Conservation (phyloP, 2,888 invertebrate species). For the Chelonus formosanus region DNA sequence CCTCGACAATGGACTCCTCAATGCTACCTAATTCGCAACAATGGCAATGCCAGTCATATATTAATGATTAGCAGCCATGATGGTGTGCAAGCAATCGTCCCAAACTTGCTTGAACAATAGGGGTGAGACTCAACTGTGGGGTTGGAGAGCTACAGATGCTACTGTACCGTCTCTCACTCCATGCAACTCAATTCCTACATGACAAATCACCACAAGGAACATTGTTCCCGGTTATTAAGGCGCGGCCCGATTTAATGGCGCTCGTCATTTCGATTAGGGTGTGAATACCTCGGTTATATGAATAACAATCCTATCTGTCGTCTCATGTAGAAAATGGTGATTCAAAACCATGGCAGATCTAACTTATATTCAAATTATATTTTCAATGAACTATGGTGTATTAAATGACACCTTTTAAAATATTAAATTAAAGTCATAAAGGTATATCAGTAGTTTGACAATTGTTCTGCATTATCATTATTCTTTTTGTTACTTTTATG, state of each 20-base stretch:
- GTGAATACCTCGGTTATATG: slow-evolving; percentile 51
- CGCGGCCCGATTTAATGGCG: slow-evolving; percentile 56
- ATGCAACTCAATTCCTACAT: slow-evolving; percentile 57
- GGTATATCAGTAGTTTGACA: no score
- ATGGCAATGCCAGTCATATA: slow-evolving; percentile 55
- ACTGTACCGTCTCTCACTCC: slow-evolving; percentile 31
- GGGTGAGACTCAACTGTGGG: slow-evolving; percentile 21
- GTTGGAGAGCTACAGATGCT: slow-evolving; percentile 27
- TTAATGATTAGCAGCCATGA: slow-evolving; percentile 55
- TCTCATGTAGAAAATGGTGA: not conserved
- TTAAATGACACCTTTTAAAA: no score
- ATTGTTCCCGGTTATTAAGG: slow-evolving; percentile 54
- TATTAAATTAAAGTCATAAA: no score
- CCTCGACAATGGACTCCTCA: slow-evolving; percentile 53
- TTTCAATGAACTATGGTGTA: no score
- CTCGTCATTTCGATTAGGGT: slow-evolving; percentile 52
- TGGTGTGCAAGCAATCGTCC: slow-evolving; percentile 37
- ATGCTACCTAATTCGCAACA: slow-evolving; percentile 62
- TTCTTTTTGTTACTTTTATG: no score
- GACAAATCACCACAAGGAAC: slow-evolving; percentile 52
- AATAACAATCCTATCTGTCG: slow-evolving; percentile 38
- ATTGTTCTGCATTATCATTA: no score
- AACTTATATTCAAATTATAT: no score
- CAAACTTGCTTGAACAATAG: slow-evolving; percentile 26
- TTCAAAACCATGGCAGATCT: not conserved